These are phyloP conservation scores for Panorpa germanica DNA, from an alignment of 2,888 invertebrate genomes.

Conservation along the genomic window DNA sequence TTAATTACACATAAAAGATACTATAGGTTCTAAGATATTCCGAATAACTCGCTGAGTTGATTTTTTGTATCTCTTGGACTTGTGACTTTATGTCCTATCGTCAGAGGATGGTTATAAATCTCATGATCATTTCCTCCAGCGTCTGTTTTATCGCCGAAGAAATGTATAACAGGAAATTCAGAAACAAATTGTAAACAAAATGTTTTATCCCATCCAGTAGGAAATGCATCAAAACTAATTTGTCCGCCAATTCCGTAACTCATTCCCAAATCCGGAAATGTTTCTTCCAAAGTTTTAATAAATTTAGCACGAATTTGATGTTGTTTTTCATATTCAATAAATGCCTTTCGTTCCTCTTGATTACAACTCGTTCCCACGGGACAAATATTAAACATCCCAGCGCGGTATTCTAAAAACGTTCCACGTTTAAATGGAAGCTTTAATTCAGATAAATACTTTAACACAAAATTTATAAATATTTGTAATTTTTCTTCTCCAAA, in stretches of 20 bases:
- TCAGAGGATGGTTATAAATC: slow-evolving; percentile 60
- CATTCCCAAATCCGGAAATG: slow-evolving; percentile 54
- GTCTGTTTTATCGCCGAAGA: slow-evolving; percentile 84
- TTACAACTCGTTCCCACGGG: slow-evolving; percentile 82
- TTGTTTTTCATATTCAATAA: slow-evolving; percentile 56
- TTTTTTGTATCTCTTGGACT: slow-evolving; percentile 62
- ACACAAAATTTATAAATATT: slow-evolving; percentile 67
- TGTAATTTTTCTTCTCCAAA: slow-evolving; percentile 74
- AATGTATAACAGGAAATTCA: slow-evolving; percentile 59
- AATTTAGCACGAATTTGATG: slow-evolving; percentile 60
- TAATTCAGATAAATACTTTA: slow-evolving; percentile 63
- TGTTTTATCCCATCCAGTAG: slow-evolving; percentile 87
- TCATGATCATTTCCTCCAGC: slow-evolving; percentile 87
- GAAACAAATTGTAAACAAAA: slow-evolving; percentile 61
- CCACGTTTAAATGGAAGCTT: slow-evolving; percentile 75
- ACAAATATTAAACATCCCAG: slow-evolving; percentile 78
- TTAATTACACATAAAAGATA: no score
- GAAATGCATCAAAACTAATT: slow-evolving; percentile 87
- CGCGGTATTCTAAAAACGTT: slow-evolving; percentile 82
- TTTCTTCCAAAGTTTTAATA: slow-evolving; percentile 49
- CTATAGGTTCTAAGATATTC: no score
- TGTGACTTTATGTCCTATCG: slow-evolving; percentile 64
- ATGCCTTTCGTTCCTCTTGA: slow-evolving; percentile 61
- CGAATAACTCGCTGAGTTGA: slow-evolving; percentile 37
- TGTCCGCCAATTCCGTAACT: slow-evolving; percentile 83